Base-by-base conservation (phyloP, 2,797 vertebrate species). In the Parotocinclus haroldoi region DNA sequence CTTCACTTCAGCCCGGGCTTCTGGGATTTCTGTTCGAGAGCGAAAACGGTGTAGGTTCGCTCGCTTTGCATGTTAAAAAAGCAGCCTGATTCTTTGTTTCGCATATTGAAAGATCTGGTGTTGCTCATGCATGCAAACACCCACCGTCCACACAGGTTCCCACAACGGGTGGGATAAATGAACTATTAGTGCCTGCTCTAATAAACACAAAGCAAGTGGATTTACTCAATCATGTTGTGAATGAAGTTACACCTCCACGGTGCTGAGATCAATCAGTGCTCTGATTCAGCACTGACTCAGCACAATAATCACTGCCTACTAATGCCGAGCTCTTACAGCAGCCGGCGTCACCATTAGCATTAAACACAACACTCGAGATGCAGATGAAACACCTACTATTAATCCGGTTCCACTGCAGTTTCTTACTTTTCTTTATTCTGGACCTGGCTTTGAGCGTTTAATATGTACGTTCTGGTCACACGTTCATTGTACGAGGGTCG, bases 11-110 rank as follows among this genome's bases (percentile, higher is more conserved):
- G 80, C 39, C 45, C 74, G 70, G 74, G 78, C 63, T 36, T 18
- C 51, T 12, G 40, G 36, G 63, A 66, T 69, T 65, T 61, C 76
- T 83, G 80, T 85, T 80, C 77, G 81, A 78, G 79, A 81, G 83
- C 83, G 75, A 72, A 65, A 68, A 17, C 71, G 74, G 46, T 37
- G 16, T 57, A 27, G 7, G 45, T 11, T 11, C n/a, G n/a, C 12
- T 46, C n/a, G 13, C n/a, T 52, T 67, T 68, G 44, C 14, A 37
- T 46, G 37, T 12, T 4, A 37, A 18, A 13, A 51, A 55, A 18
- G 63, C 55, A 17, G 48, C 1, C 46, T 64, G 58, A 60, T 3
- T 74, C 66, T 71, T 53, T 56, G 66, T 65, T 50, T 46, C 37
- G 17, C 11, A 44, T 38, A 10, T 11, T 61, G 9, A 14, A 11